phyloP scores from a whole-genome alignment of 2,888 invertebrate genomes.

The Cerastoderma edule region DNA sequence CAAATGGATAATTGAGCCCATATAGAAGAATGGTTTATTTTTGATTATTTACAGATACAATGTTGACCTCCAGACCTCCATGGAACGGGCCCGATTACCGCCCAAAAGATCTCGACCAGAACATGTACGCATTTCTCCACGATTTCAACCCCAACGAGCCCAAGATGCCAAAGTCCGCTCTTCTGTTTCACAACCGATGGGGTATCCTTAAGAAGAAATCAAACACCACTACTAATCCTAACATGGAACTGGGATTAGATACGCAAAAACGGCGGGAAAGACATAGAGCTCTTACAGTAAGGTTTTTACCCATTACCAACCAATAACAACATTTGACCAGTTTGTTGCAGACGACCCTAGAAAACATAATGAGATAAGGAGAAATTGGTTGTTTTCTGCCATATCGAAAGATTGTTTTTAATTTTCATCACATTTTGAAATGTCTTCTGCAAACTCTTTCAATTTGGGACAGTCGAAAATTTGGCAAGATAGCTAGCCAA shows the following conservation, averaged over 20 bases:
- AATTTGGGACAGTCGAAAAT: no score
- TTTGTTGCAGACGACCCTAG: no score
- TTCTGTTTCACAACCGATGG: slow-evolving; percentile 79
- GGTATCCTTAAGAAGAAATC: slow-evolving; percentile 70
- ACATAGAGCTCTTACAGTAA: slow-evolving; percentile 73
- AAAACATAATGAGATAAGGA: no score
- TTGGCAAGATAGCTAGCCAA: no score
- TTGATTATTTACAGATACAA: slow-evolving; percentile 52
- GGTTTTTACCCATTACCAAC: no score
- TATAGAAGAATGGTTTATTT: no score
- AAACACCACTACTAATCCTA: slow-evolving; percentile 63
- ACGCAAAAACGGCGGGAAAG: slow-evolving; percentile 65
- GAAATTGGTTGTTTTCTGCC: no score
- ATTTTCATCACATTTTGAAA: no score
- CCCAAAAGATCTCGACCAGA: slow-evolving; percentile 78
- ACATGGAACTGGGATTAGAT: slow-evolving; percentile 73
- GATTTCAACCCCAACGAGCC: slow-evolving; percentile 81
- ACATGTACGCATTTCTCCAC: slow-evolving; percentile 73
- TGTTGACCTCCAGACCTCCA: slow-evolving; percentile 71
- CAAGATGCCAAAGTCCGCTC: slow-evolving; percentile 69
- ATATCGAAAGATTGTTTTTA: no score
- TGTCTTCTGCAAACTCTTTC: no score
- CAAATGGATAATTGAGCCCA: not conserved
- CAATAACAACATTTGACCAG: no score
- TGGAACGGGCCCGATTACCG: slow-evolving; percentile 79